A percentile compares a stretch with the other conserved stretches of the same genome.
These are phyloP conservation scores for Eurytoma adleriae DNA, from an alignment of 2,888 invertebrate species.

Conservation along the genomic window DNA sequence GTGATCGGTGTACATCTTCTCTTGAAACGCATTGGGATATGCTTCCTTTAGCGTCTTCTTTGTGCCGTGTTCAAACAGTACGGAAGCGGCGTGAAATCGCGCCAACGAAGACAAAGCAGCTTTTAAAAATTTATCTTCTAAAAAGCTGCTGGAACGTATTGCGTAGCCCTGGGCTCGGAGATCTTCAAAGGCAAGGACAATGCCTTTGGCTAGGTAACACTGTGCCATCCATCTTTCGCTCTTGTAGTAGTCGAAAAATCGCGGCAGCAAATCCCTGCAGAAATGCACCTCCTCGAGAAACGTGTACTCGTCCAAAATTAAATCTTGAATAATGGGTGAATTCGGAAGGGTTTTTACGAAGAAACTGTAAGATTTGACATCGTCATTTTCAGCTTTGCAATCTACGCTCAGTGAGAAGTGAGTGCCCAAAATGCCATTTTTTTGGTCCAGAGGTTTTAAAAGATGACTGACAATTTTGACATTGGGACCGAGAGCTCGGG, in stretches of 20 bases:
- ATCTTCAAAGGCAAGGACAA: conserved; percentile 75
- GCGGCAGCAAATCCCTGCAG: conserved; percentile 18
- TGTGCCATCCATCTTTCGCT: conserved; percentile 65
- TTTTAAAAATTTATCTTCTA: conserved; percentile 47
- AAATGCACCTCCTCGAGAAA: conserved; percentile 37
- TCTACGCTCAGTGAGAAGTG: conserved; percentile 63
- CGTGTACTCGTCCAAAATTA: conserved; percentile 9
- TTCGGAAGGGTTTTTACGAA: conserved; percentile 42
- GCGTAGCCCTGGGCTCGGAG: conserved; percentile 68
- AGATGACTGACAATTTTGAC: conserved; percentile 60
- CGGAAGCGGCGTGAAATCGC: conserved; percentile 66
- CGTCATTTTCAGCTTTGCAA: conserved; percentile 12
- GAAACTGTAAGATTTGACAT: background rate
- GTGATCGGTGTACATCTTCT: conserved; percentile 14
- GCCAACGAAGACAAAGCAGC: conserved; percentile 64
- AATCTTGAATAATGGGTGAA: background rate
- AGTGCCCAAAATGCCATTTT: conserved; percentile 67
- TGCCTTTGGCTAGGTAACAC: conserved; percentile 68
- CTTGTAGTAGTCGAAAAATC: background rate
- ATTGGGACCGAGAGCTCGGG: conserved; percentile 46
- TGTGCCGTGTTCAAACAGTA: conserved; percentile 62
- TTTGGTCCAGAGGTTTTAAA: conserved; percentile 64
- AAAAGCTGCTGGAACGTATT: conserved; percentile 54
- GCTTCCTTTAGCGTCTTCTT: conserved; percentile 13
- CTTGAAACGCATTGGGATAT: conserved; percentile 21